A percentile compares a stretch with the other conserved stretches of the same genome.
These are phyloP conservation scores for Sakesphorus luctuosus DNA, from an alignment of 2,113 vertebrate species.

Conservation along the genomic window DNA sequence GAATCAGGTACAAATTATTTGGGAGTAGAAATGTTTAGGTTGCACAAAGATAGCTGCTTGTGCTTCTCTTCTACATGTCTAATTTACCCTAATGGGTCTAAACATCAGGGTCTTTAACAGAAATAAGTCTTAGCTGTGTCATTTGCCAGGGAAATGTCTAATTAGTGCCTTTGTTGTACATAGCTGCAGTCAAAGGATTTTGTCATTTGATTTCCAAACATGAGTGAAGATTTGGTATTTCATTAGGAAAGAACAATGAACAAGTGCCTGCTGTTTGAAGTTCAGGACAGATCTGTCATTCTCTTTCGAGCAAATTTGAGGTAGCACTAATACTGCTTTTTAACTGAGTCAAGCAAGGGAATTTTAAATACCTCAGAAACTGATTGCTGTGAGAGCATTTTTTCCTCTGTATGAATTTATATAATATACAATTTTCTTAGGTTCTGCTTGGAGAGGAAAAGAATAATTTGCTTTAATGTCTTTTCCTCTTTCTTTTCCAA, in stretches of 20 bases:
- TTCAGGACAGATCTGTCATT: neutral
- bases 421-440: neutral
- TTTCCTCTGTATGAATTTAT: neutral
- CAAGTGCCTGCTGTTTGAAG: neutral
- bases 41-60: neutral
- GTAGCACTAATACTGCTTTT: neutral
- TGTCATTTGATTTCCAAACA: conserved; percentile 30
- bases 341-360: neutral
- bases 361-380: neutral
- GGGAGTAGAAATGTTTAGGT: neutral
- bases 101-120: neutral
- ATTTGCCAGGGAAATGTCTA: conserved; percentile 2
- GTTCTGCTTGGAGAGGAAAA: neutral
- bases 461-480: neutral
- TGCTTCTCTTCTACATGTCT: neutral
- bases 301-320: neutral
- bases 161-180: neutral
- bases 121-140: neutral
- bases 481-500: neutral
- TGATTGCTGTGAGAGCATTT: neutral
- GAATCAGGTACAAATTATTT: neutral
- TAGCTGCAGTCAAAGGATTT: neutral
- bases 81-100: neutral
- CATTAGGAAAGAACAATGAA: neutral
- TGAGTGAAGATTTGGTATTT: neutral